Evolutionary conservation across 2,888 invertebrate genomes (phyloP).

Genomic region (Beris morrisii): DNA sequence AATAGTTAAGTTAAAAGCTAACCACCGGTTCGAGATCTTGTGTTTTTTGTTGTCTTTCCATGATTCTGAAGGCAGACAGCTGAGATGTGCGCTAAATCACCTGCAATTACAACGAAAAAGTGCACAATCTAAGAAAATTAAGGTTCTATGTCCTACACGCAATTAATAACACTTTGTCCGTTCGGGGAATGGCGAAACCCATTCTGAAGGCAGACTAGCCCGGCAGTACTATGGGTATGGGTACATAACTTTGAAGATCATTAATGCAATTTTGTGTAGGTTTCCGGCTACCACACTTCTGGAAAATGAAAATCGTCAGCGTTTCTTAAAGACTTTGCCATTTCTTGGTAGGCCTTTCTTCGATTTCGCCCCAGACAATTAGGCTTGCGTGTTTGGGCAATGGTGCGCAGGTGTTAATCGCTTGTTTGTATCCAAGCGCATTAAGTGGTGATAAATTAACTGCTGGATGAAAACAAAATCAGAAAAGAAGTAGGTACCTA

Average conservation of each 20-base stretch:
- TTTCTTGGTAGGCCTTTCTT: not conserved
- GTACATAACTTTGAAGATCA: slow-evolving; percentile 10
- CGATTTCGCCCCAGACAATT: slow-evolving; percentile 31
- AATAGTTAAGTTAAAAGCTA: not conserved
- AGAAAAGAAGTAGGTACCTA: not conserved
- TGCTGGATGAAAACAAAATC: slow-evolving; percentile 4
- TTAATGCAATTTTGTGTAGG: slow-evolving; percentile 19
- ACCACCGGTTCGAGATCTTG: too few species aligned
- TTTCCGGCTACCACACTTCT: slow-evolving; percentile 1
- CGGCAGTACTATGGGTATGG: not conserved
- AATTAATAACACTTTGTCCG: slow-evolving; percentile 27
- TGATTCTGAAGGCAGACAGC: slow-evolving; percentile 8
- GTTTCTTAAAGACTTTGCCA: not conserved
- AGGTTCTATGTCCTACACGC: slow-evolving; percentile 17
- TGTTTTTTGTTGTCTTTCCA: not conserved
- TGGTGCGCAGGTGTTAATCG: slow-evolving; percentile 38
- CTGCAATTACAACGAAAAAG: slow-evolving; percentile 14
- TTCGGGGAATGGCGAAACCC: not conserved
- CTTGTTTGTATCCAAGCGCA: slow-evolving; percentile 36
- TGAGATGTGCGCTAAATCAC: slow-evolving; percentile 21
- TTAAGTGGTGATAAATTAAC: slow-evolving; percentile 35
- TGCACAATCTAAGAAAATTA: slow-evolving; percentile 1
- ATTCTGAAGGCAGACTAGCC: not conserved
- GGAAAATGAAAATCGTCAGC: not conserved
- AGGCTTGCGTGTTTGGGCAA: slow-evolving; percentile 35